phyloP scores from a whole-genome alignment of 2,888 invertebrate species.

The Oxycera nigricornis region DNA sequence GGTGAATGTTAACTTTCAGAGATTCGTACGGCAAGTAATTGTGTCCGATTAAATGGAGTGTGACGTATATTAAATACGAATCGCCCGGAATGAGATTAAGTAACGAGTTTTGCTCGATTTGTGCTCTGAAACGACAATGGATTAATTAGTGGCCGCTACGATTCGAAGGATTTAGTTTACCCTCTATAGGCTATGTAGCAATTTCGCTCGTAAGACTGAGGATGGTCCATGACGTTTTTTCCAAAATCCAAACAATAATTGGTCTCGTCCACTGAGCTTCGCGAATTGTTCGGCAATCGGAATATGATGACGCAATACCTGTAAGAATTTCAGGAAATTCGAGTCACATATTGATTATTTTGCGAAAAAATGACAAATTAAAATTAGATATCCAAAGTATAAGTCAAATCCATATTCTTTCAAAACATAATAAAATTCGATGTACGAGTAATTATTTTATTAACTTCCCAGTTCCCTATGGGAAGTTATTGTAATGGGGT shows the following conservation, averaged over 20 bases:
- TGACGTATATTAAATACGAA: constrained; percentile 67
- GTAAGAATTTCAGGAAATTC: no score
- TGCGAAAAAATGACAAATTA: no score
- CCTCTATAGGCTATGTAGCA: constrained; percentile 56
- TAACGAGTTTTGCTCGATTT: constrained; percentile 63
- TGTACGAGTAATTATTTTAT: no score
- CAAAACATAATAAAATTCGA: no score
- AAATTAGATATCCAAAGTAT: no score
- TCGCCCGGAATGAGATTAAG: constrained; percentile 64
- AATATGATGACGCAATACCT: constrained; percentile 61
- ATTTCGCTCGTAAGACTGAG: constrained; percentile 57
- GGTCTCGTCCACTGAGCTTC: constrained; percentile 58
- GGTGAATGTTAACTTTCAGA: constrained; percentile 53
- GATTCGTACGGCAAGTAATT: constrained; percentile 67
- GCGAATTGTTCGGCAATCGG: constrained; percentile 58
- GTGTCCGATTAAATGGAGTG: constrained; percentile 65
- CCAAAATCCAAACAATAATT: constrained; percentile 62
- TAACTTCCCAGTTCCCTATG: no score
- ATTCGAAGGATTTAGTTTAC: constrained; percentile 48
- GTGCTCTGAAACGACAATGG: background rate
- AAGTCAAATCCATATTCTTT: no score
- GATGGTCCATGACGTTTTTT: constrained; percentile 54
- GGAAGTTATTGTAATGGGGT: no score
- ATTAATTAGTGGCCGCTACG: background rate
- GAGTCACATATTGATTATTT: no score